Percentiles rank a stretch among this genome's conserved stretches.
phyloP scores from a whole-genome alignment of 2,888 invertebrate genomes.

The Scaptodrosophila latifasciaeformis region DNA sequence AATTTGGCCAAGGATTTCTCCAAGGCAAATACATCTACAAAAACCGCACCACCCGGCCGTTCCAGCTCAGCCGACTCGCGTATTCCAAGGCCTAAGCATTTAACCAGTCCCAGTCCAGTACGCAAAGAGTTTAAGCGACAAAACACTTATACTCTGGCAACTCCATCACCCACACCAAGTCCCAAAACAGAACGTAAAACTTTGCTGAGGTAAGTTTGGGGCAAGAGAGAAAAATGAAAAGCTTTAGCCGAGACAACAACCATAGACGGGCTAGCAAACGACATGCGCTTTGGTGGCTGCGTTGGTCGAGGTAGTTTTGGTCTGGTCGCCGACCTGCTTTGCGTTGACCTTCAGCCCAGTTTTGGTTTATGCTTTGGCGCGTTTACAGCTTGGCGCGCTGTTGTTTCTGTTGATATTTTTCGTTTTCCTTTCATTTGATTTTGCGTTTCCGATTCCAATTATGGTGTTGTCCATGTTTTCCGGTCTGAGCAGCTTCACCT shows the following conservation, averaged over 20 bases:
- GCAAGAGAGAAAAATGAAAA: too few species aligned
- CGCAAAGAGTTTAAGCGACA: slow-evolving; percentile 71
- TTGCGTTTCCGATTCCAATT: slow-evolving; percentile 35
- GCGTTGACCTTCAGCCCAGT: slow-evolving; percentile 59
- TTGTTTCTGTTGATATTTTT: slow-evolving; percentile 46
- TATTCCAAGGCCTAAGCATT: slow-evolving; percentile 73
- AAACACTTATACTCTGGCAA: slow-evolving; percentile 73
- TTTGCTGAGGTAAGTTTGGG: slow-evolving; percentile 61
- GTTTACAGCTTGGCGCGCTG: slow-evolving; percentile 29
- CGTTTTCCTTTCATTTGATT: slow-evolving; percentile 10
- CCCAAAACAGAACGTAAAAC: slow-evolving; percentile 59
- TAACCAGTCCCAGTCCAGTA: slow-evolving; percentile 72
- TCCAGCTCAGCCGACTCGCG: slow-evolving; percentile 59
- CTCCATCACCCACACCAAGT: slow-evolving; percentile 59
- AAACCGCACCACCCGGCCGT: slow-evolving; percentile 11
- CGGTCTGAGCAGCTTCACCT: slow-evolving; percentile 69
- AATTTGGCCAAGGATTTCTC: slow-evolving; percentile 76
- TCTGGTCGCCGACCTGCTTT: neutral
- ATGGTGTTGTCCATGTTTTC: slow-evolving; percentile 67
- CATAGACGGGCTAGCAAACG: too few species aligned
- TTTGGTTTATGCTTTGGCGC: slow-evolving; percentile 51
- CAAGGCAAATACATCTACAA: slow-evolving; percentile 40
- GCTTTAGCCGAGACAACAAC: slow-evolving; percentile 5
- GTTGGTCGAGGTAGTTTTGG: slow-evolving; percentile 11
- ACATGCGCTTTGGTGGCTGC: slow-evolving; percentile 37